These are phyloP conservation scores for Microplitis demolitor DNA, from an alignment of 1,140 invertebrate species.

Conservation along the genomic window DNA sequence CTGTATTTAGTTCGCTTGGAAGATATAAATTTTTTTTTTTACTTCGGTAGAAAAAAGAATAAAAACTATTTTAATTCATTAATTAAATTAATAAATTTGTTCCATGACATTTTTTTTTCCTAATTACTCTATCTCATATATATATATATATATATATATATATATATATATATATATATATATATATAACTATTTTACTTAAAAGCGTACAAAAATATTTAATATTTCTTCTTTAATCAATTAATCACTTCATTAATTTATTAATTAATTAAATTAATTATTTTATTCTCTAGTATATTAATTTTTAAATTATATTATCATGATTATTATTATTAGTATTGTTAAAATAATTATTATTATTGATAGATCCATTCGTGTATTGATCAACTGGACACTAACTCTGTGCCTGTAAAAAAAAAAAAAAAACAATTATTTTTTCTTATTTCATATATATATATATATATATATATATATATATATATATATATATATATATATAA, in stretches of 20 bases:
- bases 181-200: neutral
- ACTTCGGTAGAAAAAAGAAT: no score
- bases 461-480: no score
- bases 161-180: neutral
- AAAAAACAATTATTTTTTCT: neutral
- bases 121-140: neutral
- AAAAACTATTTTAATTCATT: neutral
- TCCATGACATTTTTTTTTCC: neutral
- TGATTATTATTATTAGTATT: neutral
- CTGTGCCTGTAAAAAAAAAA: constrained; percentile 56
- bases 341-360: neutral
- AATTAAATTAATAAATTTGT: neutral
- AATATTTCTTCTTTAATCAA: no score
- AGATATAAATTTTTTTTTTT: no score
- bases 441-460: neutral
- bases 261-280: no score
- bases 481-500: no score
- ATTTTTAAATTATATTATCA: neutral
- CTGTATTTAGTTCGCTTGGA: no score
- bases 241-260: no score
- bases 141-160: neutral
- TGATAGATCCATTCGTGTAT: neutral
- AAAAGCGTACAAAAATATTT: no score
- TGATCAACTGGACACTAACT: constrained; percentile 52
- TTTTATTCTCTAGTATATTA: no score